These are phyloP conservation scores for Aricia agestis DNA, from an alignment of 1,140 invertebrate species.

Conservation along the genomic window DNA sequence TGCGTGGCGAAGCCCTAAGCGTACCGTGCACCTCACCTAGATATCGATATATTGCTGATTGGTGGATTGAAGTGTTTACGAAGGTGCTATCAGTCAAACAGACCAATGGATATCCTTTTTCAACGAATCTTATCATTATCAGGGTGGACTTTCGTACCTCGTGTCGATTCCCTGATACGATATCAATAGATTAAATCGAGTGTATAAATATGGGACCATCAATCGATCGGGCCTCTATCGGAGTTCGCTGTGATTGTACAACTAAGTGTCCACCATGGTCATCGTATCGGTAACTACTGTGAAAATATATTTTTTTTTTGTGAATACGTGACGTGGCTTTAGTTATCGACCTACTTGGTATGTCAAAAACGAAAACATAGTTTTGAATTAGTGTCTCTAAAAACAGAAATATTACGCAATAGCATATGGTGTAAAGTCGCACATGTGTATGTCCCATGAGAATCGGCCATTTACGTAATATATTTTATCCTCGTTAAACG, in stretches of 20 bases:
- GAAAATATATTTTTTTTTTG: slow-evolving; percentile 6
- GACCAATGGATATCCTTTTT: slow-evolving; percentile 65
- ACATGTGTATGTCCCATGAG: slow-evolving; percentile 43
- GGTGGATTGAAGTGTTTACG: slow-evolving; percentile 69
- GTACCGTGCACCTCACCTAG: slow-evolving; percentile 37
- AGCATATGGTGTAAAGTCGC: slow-evolving; percentile 47
- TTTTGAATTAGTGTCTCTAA: slow-evolving; percentile 35
- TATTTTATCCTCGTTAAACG: slow-evolving; percentile 28
- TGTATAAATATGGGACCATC: slow-evolving; percentile 74
- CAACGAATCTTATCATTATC: slow-evolving; percentile 66
- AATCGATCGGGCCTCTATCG: slow-evolving; percentile 72
- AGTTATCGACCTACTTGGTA: not conserved
- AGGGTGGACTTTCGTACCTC: slow-evolving; percentile 68
- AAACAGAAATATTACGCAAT: slow-evolving; percentile 57
- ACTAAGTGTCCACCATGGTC: slow-evolving; percentile 30
- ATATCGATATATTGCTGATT: slow-evolving; percentile 58
- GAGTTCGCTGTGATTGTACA: slow-evolving; percentile 57
- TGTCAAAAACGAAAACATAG: slow-evolving; percentile 9
- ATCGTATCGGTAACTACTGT: slow-evolving; percentile 31
- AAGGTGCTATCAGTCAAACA: slow-evolving; percentile 50
- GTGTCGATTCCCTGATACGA: slow-evolving; percentile 64
- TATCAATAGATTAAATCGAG: slow-evolving; percentile 71
- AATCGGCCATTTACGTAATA: slow-evolving; percentile 17
- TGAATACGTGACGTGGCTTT: slow-evolving; percentile 23
- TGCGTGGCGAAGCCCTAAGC: slow-evolving; percentile 36